phyloP scores from a whole-genome alignment of 2,888 invertebrate species.

The Crocallis elinguaria region DNA sequence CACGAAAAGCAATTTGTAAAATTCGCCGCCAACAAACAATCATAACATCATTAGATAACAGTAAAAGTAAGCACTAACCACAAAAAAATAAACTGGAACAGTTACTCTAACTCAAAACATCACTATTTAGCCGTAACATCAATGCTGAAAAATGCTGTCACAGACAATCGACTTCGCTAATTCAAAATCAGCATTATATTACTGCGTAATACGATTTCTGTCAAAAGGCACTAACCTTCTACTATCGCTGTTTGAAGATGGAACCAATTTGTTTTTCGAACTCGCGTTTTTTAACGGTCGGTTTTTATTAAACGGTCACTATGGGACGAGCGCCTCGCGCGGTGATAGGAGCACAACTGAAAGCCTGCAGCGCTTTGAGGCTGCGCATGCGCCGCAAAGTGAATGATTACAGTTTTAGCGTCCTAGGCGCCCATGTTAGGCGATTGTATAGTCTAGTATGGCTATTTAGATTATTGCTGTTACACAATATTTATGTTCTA shows the following conservation, averaged over 20 bases:
- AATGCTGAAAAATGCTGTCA: neutral
- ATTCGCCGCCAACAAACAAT: neutral
- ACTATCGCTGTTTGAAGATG: constrained; percentile 10
- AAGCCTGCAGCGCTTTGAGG: constrained; percentile 25
- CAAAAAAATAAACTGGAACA: constrained; percentile 12
- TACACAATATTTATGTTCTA: constrained; percentile 26
- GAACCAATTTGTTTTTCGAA: constrained; percentile 17
- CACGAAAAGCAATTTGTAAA: neutral
- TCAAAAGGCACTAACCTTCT: constrained; percentile 35
- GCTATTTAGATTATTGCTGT: constrained; percentile 32
- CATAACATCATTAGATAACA: constrained; percentile 10
- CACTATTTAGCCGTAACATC: neutral
- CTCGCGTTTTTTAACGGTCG: constrained; percentile 22
- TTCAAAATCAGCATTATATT: neutral
- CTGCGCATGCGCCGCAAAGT: constrained; percentile 36
- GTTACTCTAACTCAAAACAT: neutral
- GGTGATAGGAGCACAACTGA: constrained; percentile 43
- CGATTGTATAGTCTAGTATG: constrained; percentile 28
- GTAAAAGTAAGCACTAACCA: constrained; percentile 21
- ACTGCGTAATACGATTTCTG: constrained; percentile 2
- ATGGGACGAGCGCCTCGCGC: constrained; percentile 35
- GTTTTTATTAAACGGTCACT: constrained; percentile 5
- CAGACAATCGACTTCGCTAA: neutral
- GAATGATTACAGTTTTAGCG: too few species aligned
- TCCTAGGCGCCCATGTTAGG: constrained; percentile 23